These are phyloP conservation scores for Chionis minor DNA, from an alignment of 2,113 vertebrate genomes.

Conservation along the genomic window DNA sequence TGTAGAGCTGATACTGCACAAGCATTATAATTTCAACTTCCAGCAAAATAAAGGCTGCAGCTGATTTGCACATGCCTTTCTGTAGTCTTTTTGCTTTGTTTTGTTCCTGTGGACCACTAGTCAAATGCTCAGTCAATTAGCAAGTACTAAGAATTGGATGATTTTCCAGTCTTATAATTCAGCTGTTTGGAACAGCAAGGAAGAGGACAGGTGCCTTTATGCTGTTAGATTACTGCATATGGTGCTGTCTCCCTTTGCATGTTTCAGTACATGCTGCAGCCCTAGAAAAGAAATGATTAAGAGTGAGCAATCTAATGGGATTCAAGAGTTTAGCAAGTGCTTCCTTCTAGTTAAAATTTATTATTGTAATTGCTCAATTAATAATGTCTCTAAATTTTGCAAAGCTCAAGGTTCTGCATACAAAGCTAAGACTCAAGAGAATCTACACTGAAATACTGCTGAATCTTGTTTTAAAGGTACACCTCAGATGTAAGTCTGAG, in stretches of 20 bases:
- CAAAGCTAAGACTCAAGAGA: neutral
- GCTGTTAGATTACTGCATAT: neutral
- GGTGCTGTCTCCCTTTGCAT: neutral
- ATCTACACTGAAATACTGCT: neutral
- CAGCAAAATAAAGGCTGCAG: neutral
- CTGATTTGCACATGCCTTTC: neutral
- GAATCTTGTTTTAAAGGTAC: neutral
- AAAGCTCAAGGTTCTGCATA: neutral
- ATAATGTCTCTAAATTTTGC: neutral
- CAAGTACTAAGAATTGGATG: neutral
- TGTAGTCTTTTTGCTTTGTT: neutral
- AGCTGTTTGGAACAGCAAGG: neutral
- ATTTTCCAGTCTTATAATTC: neutral
- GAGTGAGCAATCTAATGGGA: neutral
- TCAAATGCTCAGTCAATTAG: neutral
- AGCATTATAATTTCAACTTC: neutral
- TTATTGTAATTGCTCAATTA: neutral
- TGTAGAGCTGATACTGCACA: neutral
- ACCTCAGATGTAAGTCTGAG: neutral
- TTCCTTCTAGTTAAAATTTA: neutral
- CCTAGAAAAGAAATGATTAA: neutral
- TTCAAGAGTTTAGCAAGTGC: neutral
- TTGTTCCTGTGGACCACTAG: neutral
- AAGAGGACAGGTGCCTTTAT: neutral
- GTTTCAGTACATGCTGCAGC: neutral